Base-by-base conservation (phyloP, 1,140 invertebrate genomes). In the Zaprionus taronus region DNA sequence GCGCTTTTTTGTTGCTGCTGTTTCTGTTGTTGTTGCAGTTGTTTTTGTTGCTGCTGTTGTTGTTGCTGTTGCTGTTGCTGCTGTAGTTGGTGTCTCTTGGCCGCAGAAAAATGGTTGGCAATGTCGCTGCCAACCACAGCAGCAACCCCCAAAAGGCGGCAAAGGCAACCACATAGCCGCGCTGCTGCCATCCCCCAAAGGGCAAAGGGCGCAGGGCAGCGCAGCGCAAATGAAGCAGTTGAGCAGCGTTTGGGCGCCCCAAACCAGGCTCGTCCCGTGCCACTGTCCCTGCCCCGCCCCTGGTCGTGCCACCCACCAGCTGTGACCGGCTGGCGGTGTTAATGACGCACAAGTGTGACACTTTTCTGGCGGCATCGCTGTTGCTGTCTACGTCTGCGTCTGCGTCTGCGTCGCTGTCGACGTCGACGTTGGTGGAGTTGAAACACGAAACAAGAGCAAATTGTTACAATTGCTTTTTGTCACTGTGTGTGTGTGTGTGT, bases 261-360 rank as follows among this genome's bases (percentile, higher is more conserved):
- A n/a, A n/a, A 44, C 41, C 41, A 17, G n/a, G n/a, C 41, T 3
- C n/a, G 17, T n/a, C 41, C n/a, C 41, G n/a, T 17, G 41, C 31
- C 9, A 9, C 31, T 34, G 31, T 11, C 9, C 28, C 28, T 31
- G 5, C 28, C 28, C 28, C 28, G 6, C 28, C 31, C 31, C 31
- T 34, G 31, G 2, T 9, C 9, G 9, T 34, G 41, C 83, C 82
- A 90, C 80, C 85, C 85, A 90, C 85, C 85, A 90, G 85, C 86
- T 90, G 85, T 85, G 85, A 90, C 85, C 85, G 85, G 66, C 72
- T 72, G 81, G 76, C 85, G 71, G 85, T 79, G 85, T 90, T 90
- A 90, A 90, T 90, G 85, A 90, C 85, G 85, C 85, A 90, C 85
- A 90, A 90, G 85, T 90, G 85, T 90, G 85, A 90, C 85, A 90